Percentiles rank a stretch among this genome's conserved stretches.
Evolutionary conservation across 2,888 invertebrate genomes (phyloP).

Genomic region (Heptascelio sp.): DNA sequence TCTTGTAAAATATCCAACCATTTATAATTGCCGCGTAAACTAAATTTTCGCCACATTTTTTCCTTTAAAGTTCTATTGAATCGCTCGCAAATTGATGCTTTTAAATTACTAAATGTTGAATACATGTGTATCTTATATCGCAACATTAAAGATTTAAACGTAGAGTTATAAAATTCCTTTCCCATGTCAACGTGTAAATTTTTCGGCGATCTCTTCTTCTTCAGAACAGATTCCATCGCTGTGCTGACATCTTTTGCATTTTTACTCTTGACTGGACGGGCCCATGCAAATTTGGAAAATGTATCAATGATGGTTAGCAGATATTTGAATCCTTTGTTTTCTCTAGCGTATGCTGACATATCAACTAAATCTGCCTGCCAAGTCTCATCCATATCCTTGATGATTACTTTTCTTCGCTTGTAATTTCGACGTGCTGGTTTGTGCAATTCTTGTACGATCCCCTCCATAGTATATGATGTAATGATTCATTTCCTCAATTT

Average conservation of each 20-base stretch:
- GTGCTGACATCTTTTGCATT: constrained; percentile 65
- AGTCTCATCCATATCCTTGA: constrained; percentile 82
- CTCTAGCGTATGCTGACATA: constrained; percentile 76
- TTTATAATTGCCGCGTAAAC: background rate
- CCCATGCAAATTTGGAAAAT: constrained; percentile 82
- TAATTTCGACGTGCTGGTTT: constrained; percentile 81
- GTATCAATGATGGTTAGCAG: constrained; percentile 81
- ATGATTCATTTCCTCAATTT: too few species aligned
- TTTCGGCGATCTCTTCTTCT: constrained; percentile 29
- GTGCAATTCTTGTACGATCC: constrained; percentile 79
- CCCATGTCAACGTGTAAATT: background rate
- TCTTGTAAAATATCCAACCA: background rate
- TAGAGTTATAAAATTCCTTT: background rate
- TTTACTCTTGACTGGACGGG: constrained; percentile 79
- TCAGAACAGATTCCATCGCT: constrained; percentile 64
- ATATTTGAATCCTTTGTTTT: constrained; percentile 79
- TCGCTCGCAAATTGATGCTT: constrained; percentile 23
- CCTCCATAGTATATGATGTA: constrained; percentile 26
- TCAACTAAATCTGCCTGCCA: constrained; percentile 84
- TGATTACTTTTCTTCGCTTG: constrained; percentile 77
- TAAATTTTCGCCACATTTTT: constrained; percentile 23
- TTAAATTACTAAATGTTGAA: constrained; percentile 28
- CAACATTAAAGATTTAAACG: constrained; percentile 18
- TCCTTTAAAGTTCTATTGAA: constrained; percentile 26
- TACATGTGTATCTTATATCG: constrained; percentile 18